Conservation (phyloP, 2,888 invertebrate species). For the Xanthorhoe spadicearia region DNA sequence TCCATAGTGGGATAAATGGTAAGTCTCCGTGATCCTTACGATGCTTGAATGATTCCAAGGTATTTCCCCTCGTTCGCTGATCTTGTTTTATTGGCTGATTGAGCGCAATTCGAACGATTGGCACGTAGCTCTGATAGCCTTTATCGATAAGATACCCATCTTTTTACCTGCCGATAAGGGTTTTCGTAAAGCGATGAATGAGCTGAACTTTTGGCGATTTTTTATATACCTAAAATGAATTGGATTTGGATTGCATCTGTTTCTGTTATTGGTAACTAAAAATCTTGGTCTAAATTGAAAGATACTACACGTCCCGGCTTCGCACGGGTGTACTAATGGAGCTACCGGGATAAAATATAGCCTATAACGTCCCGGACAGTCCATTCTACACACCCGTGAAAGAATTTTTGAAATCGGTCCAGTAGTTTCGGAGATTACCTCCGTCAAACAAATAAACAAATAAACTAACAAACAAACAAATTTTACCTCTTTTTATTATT, state of each 20-base stretch:
- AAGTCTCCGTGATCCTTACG: conserved; percentile 29
- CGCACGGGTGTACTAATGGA: too few species aligned
- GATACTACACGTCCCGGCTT: too few species aligned
- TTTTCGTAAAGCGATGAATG: conserved; percentile 34
- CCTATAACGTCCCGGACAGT: too few species aligned
- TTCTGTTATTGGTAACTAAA: too few species aligned
- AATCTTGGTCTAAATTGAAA: not conserved
- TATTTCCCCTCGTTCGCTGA: conserved; percentile 48
- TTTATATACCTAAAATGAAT: not conserved
- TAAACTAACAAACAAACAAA: too few species aligned
- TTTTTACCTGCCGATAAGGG: conserved; percentile 48
- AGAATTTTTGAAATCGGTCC: too few species aligned
- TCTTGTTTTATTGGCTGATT: conserved; percentile 66
- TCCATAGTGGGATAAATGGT: conserved; percentile 31
- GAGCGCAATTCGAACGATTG: conserved; percentile 64
- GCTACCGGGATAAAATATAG: too few species aligned
- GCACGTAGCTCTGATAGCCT: conserved; percentile 67
- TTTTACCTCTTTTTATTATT: too few species aligned
- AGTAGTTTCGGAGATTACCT: too few species aligned
- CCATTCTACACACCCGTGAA: too few species aligned
- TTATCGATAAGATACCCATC: conserved; percentile 54
- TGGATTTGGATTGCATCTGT: not conserved
- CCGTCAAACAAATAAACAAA: too few species aligned
- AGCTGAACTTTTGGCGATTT: conserved; percentile 3
- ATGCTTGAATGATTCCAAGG: conserved; percentile 57